Conservation (phyloP, 2,888 invertebrate genomes). For the Sicus ferrugineus region DNA sequence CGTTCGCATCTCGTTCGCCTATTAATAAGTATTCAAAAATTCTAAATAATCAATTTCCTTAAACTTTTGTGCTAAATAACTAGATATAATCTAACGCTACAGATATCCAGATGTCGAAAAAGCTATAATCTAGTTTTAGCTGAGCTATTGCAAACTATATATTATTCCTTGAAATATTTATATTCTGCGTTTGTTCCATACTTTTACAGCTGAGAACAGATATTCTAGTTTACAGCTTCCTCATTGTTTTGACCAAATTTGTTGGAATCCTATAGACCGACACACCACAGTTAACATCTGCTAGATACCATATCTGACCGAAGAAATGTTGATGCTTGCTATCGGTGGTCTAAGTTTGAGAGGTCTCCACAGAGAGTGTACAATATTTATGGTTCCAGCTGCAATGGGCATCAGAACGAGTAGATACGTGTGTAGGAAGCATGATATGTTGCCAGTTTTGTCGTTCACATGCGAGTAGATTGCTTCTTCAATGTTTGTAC, state of each 20-base stretch:
- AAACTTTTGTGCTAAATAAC: no score
- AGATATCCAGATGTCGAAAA: no score
- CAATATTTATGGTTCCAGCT: slow-evolving; percentile 19
- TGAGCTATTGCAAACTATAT: no score
- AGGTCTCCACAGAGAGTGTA: not conserved
- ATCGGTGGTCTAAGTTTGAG: slow-evolving; percentile 2
- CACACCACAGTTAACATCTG: not conserved
- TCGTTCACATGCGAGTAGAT: no score
- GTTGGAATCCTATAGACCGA: not conserved
- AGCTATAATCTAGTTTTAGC: no score
- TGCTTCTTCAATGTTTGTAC: not conserved
- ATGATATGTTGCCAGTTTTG: not conserved
- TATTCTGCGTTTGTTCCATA: not conserved
- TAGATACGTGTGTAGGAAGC: not conserved
- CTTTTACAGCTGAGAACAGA: not conserved
- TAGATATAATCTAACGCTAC: no score
- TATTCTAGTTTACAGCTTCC: not conserved
- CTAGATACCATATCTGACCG: not conserved
- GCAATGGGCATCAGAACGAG: slow-evolving; percentile 2
- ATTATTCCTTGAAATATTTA: no score
- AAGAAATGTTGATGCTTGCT: slow-evolving; percentile 12
- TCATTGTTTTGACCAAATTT: slow-evolving; percentile 27
- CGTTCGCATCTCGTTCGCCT: no score
- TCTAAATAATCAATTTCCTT: no score
- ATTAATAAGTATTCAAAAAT: no score